These are phyloP conservation scores for Otolemur garnettii DNA, from an alignment of 2,113 vertebrate genomes.

Conservation along the genomic window DNA sequence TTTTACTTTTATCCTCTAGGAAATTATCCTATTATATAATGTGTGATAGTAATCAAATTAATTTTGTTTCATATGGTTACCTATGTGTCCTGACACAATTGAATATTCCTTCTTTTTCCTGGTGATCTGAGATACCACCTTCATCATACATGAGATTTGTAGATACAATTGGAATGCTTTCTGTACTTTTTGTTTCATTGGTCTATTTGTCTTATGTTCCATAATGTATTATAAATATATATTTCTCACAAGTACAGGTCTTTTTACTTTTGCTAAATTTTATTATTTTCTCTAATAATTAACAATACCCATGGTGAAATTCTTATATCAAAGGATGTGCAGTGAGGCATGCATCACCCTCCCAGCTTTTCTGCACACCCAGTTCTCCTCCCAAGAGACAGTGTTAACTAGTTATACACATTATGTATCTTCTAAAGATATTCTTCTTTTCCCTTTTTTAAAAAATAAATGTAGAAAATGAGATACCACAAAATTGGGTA, in stretches of 20 bases:
- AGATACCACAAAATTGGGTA: background rate
- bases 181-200: conserved; percentile 13
- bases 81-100: background rate
- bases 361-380: background rate
- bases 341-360: background rate
- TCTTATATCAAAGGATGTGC: background rate
- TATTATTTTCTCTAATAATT: conserved; percentile 26
- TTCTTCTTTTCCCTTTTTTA: background rate
- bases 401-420: background rate
- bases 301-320: background rate
- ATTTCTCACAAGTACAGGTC: background rate
- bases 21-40: background rate
- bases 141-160: background rate
- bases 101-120: background rate
- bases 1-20: conserved; percentile 45
- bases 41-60: background rate
- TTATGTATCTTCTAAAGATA: conserved; percentile 7
- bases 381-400: background rate
- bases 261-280: conserved; percentile 39
- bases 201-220: background rate
- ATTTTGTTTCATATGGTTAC: conserved; percentile 31
- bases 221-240: background rate
- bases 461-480: conserved; percentile 52
- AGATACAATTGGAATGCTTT: background rate
- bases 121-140: background rate